Evolutionary conservation across 2,797 vertebrate species (phyloP), one percentile per base, ranked within the genome.

Genomic region (Chrysocyon brachyurus): DNA sequence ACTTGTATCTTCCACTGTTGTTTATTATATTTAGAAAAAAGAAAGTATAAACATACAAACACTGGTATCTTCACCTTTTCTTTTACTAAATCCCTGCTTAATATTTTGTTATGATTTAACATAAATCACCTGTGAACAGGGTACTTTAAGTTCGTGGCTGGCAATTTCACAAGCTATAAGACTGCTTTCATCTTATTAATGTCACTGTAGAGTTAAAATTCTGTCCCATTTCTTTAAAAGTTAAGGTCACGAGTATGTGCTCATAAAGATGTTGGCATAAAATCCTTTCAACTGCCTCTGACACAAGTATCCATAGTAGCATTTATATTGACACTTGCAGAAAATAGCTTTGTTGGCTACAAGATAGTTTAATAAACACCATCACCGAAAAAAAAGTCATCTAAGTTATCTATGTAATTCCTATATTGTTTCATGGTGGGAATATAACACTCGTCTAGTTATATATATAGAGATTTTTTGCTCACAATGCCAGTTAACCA

Each of bases 301-400:
- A 97, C 57, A 97, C 70, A 97, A 77, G 31, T 90, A 89, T 96
- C 78, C 90, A 22, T 28, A 90, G 79, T 61, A 93, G 61, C 92
- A 72, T 85, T 97, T 93, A 84, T 94, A 86, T 36, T 96, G 84
- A 97, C 40, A 98, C 86, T 56, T 96, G 83, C 57, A 98, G 56
- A 96, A 98, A 97, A 97, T 11, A 97, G 56, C 28, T 98, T 98
- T 97, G 77, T 96, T 94, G 98, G 72, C 31, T 97, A 92, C 28
- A 96, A 93, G 75, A 57, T 64, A 97, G 96, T 91, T 97, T 96
- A 87, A 52, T 94, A 63, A n/a, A 56, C 70, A 73, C 57, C 63
- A 87, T 56, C 78, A 82, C 77, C 97, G 97, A 75, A 95, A 87
- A 97, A 98, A 94, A 92, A 61, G 96, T 68, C 66, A 97, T 92